Conservation (phyloP, 2,113 vertebrate species). For the Chlorodrepanis virens region DNA sequence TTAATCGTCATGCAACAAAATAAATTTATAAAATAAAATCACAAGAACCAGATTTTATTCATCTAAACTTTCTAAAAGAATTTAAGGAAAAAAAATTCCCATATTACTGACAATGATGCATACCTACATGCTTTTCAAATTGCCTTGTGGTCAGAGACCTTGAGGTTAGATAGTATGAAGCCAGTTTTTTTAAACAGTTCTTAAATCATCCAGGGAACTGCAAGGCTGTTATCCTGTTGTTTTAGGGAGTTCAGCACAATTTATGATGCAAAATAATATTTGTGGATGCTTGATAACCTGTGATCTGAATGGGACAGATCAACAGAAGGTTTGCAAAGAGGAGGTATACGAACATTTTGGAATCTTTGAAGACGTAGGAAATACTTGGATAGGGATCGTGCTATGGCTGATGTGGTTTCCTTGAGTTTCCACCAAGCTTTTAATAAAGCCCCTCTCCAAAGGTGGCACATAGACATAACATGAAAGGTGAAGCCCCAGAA, state of each 20-base stretch:
- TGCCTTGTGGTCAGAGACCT: background rate
- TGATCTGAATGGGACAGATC: background rate
- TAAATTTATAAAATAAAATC: background rate
- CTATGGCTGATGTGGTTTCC: background rate
- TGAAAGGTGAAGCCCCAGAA: background rate
- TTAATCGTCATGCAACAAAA: background rate
- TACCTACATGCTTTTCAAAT: background rate
- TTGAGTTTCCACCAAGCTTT: background rate
- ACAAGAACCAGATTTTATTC: background rate
- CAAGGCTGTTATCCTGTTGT: background rate
- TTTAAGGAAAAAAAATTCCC: background rate
- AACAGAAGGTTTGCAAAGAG: background rate
- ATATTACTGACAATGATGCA: background rate
- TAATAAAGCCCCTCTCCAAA: background rate
- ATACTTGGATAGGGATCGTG: background rate
- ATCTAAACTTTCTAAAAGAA: background rate
- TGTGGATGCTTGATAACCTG: background rate
- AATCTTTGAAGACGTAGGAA: background rate
- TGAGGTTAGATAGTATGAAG: background rate
- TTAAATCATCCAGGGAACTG: background rate
- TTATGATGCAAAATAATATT: background rate
- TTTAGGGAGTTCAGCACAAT: background rate
- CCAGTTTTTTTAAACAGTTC: background rate
- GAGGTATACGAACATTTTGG: background rate
- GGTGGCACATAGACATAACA: accelerated